Base-by-base conservation (phyloP, 1,140 invertebrate species). In the Caenorhabditis latens region DNA sequence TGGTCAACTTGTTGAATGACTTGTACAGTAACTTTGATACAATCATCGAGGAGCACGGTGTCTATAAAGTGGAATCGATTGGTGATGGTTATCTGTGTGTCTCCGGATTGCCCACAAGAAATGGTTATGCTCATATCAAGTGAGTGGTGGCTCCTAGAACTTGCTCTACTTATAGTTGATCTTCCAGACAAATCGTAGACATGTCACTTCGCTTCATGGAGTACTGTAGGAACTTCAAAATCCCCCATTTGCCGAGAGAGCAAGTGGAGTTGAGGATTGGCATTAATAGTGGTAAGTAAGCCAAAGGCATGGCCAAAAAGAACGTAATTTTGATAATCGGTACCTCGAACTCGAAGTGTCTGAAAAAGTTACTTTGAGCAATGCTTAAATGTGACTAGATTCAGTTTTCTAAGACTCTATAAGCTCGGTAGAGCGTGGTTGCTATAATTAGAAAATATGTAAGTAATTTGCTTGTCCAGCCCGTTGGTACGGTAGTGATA, bases 1-100 rank as follows among this genome's bases (percentile, higher is more conserved):
- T 84, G 0, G 96, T 96, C 0, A 94, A 94, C 11, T 95, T 95
- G 5, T 95, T 97, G 93, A 97, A 97, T 91, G 95, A 95, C 0
- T 95, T 96, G 0, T 97, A 95, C 91, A 95, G 95, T 0, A 95
- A 95, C 61, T 95, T 97, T 87, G 96, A 97, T 92, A 93, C 94
- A 3, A 93, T 96, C 3, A 94, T 95, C 88, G 95, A 96, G 90
- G 93, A 95, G 61, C 95, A 95, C 89, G 94, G 95, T 40, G 95
- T 96, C n/a, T 96, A 96, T 90, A 96, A 96, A 94, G 86, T 87
- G 2, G 88, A 89, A 84, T 88, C 88, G 40, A 89, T 89, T 55
- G 88, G 86, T 53, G 84, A 88, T 86, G 84, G 67, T 16, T 88
- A 87, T 63, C 97, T 98, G 93, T 94, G 95, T 40, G 94, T 94